Percentiles rank a stretch among this genome's conserved stretches.
These are phyloP conservation scores for Plebejus argus DNA, from an alignment of 2,888 invertebrate species.

Conservation along the genomic window DNA sequence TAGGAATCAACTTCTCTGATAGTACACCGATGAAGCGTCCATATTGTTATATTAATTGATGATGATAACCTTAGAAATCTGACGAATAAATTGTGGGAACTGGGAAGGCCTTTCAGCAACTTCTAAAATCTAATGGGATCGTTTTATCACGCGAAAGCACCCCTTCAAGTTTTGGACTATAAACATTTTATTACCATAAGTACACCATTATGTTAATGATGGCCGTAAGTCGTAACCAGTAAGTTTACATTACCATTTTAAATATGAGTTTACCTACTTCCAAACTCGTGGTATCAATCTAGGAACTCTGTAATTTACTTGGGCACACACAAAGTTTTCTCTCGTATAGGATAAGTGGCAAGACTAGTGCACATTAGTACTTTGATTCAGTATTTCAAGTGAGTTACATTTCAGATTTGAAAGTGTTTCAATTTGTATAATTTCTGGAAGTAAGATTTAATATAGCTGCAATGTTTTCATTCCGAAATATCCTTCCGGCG, in stretches of 20 bases:
- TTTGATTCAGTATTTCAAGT: slow-evolving; percentile 8
- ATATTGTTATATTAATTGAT: no score
- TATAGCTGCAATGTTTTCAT: no score
- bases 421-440: no score
- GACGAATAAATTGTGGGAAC: neutral
- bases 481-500: no score
- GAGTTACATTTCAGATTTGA: neutral
- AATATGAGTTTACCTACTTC: slow-evolving; percentile 9
- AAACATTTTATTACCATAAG: slow-evolving; percentile 5
- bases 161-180: neutral
- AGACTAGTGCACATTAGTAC: neutral
- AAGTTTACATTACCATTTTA: slow-evolving; percentile 3
- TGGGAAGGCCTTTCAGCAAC: neutral
- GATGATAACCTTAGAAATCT: no score
- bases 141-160: neutral
- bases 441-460: no score
- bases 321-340: neutral
- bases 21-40: no score
- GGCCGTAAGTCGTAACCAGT: neutral
- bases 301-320: neutral
- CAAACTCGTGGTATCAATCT: slow-evolving; percentile 19
- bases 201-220: neutral
- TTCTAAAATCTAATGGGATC: no score
- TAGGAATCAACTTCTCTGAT: no score
- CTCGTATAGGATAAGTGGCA: neutral